Conservation (phyloP, 2,888 invertebrate species). For the Opisthograptis luteolata region DNA sequence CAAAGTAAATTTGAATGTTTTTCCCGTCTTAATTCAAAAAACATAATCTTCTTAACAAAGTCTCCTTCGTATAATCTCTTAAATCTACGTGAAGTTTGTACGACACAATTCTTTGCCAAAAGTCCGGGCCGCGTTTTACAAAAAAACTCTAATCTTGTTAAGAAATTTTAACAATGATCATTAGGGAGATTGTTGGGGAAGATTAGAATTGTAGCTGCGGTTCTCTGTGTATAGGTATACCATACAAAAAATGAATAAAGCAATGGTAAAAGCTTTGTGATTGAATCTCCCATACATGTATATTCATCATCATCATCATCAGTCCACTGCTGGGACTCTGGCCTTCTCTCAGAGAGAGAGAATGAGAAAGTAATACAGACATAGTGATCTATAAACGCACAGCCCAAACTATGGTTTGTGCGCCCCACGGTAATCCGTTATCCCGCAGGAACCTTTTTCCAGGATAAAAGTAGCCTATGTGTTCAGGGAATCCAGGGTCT, state of each 20-base stretch:
- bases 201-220: constrained; percentile 22
- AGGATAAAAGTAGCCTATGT: too few relatives aligned
- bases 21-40: constrained; percentile 10
- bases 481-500: too few relatives aligned
- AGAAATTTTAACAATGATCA: constrained; percentile 31
- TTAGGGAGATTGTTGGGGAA: constrained; percentile 26
- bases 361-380: too few relatives aligned
- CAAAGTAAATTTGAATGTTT: constrained; percentile 8
- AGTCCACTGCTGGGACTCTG: too few relatives aligned
- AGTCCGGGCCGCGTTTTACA: constrained; percentile 9
- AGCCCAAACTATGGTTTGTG: too few relatives aligned
- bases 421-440: too few relatives aligned
- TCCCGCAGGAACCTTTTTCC: too few relatives aligned
- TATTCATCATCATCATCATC: too few relatives aligned
- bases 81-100: constrained; percentile 18
- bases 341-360: too few relatives aligned
- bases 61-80: constrained; percentile 16
- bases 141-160: constrained; percentile 34
- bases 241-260: background rate
- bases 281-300: background rate
- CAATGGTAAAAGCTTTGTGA: background rate
- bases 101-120: constrained; percentile 19
- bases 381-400: too few relatives aligned
- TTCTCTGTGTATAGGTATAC: constrained; percentile 3
- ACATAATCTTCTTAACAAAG: constrained; percentile 19